Evolutionary conservation across 2,888 invertebrate species (phyloP), one percentile per base, ranked within the genome.

Genomic region (Temnothorax unifasciatus): DNA sequence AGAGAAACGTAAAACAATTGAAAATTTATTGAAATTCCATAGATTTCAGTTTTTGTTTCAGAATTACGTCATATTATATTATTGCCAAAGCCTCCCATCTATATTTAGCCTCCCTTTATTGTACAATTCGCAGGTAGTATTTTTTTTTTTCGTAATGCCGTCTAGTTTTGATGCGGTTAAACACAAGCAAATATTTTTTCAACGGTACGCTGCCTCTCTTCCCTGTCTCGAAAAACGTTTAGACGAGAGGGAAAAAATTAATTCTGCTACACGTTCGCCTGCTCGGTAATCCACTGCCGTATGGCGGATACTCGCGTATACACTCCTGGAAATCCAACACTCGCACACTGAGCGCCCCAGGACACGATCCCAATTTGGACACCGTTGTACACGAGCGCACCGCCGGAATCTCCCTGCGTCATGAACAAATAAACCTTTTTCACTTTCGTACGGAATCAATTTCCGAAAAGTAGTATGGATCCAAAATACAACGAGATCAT

Each of bases 311-410:
- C 92, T 69, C 93, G 92, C 15, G 92, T 92, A 87, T 95, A 95
- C 41, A 95, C 94, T 9, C 94, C 94, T 15, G 95, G 94, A 88
- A 89, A 93, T 15, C 90, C 88, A 11, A 92, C 92, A 64, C 87
- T 73, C 0, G 93, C 93, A 85, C 94, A 95, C 11, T 92, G 92
- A 29, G 74, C 66, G 57, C 94, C 94, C 93, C 93, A 94, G 25
- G 94, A 95, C 50, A 94, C 93, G 76, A 94, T 92, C 59, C 95
- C 94, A 82, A 92, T 91, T 82, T 94, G 92, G 29, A 88, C 87
- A 5, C 90, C 91, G 59, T 92, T 88, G 11, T 89, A 84, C 3
- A 92, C 92, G 57, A 95, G 82, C 2, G 95, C 94, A 4, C 94
- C 94, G 29, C 95, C 95, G 3, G 93, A 93, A 79, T 95, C 94